Evolutionary conservation across 2,797 vertebrate genomes (phyloP).

Genomic region (Melopsittacus undulatus): DNA sequence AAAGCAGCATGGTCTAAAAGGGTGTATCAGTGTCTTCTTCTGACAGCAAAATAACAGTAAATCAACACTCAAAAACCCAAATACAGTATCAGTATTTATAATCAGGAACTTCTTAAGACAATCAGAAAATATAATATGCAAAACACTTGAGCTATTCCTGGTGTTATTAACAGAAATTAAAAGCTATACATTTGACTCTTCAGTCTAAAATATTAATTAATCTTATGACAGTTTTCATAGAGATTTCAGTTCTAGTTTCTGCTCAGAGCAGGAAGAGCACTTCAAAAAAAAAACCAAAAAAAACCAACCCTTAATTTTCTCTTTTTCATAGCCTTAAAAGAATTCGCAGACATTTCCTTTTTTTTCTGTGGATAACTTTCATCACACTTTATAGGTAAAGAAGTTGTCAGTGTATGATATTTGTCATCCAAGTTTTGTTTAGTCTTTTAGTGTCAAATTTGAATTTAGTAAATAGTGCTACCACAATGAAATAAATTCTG

Average conservation of each 20-base stretch:
- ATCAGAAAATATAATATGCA: not conserved
- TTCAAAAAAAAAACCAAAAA: not conserved
- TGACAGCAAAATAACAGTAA: not conserved
- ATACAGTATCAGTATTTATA: not conserved
- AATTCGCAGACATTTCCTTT: not conserved
- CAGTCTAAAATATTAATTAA: not conserved
- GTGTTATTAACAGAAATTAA: not conserved
- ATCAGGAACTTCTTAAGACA: not conserved
- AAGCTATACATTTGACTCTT: not conserved
- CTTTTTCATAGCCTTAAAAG: not conserved
- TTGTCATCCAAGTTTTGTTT: not conserved
- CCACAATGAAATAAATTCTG: not conserved
- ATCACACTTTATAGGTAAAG: accelerated
- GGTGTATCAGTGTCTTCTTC: accelerated
- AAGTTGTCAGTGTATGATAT: not conserved
- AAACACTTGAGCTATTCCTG: not conserved
- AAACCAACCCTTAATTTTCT: not conserved
- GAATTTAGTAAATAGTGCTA: not conserved
- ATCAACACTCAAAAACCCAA: not conserved
- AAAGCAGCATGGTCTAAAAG: not conserved
- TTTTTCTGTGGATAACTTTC: not conserved
- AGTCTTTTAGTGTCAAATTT: not conserved
- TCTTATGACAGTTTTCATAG: not conserved
- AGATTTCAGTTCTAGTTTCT: not conserved
- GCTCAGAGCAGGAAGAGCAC: not conserved